Base-by-base conservation (phyloP, 2,797 vertebrate genomes). In the Myripristis murdjan region DNA sequence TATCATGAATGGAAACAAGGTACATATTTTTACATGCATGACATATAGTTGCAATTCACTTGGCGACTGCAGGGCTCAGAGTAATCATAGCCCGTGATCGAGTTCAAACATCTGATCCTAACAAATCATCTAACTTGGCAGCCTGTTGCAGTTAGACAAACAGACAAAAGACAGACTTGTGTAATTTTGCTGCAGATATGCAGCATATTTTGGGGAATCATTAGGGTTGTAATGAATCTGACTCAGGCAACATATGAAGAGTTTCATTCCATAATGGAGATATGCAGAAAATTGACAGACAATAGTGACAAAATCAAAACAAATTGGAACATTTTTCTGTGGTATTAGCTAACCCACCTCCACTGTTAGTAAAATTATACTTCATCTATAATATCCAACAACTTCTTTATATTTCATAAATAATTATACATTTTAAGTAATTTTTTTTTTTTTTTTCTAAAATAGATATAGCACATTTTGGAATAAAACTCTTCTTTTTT, bases 1-100 rank as follows among this genome's bases (percentile, higher is more conserved):
- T 92, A 85, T 91, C 88, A 90, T 90, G 89, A 91, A 89, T 82
- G n/a, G 85, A 83, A 83, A 86, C 63, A 62, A 87, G 81, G 88
- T 54, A 85, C 67, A 77, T 43, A 69, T 51, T 57, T 68, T 79
- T 73, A 91, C 87, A 90, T 89, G 89, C 84, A 52, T 57, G 75
- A 83, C 82, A 86, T 75, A 86, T 37, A 70, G 43, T 72, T 79
- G 81, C 59, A 58, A 22, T 66, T 83, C 61, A 73, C 66, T 68
- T 75, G 15, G 24, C 44, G 81, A 70, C 28, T 60, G 46, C 55
- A 35, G 28, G 61, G 44, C 54, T 84, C 59, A 64, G 64, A 54
- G 44, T 61, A 28, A 1, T 28, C 48, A 8, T 65, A 53, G 35
- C 22, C 24, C 41, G 60, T 37, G 24, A 41, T 47, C 24, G 48